phyloP scores from a whole-genome alignment of 2,797 vertebrate species.

The Mus minutoides region DNA sequence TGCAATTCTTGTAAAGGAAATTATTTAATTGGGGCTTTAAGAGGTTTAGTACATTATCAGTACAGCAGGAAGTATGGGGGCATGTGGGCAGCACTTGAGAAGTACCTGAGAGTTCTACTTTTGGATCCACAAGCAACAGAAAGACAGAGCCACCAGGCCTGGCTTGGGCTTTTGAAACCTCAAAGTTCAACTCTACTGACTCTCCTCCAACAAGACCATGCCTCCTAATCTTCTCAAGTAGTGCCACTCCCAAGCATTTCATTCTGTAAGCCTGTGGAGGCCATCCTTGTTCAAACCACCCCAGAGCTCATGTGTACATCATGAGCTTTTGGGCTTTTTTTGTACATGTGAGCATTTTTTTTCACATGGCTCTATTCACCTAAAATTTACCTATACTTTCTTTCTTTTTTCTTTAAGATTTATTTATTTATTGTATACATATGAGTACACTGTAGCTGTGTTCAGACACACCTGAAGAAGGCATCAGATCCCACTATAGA shows the following conservation, averaged over 20 bases:
- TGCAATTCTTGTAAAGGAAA: background rate
- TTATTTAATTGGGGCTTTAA: too few species aligned
- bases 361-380: background rate
- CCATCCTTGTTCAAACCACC: background rate
- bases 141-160: background rate
- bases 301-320: background rate
- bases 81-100: background rate
- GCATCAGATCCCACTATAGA: background rate
- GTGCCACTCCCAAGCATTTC: background rate
- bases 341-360: too few species aligned
- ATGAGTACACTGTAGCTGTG: background rate
- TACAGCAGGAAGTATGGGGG: background rate
- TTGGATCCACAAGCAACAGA: background rate
- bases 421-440: background rate
- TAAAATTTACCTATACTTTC: background rate
- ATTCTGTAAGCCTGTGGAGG: too few species aligned
- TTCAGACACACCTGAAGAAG: background rate
- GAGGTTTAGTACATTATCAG: background rate
- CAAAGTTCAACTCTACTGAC: background rate
- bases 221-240: background rate
- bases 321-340: background rate
- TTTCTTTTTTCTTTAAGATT: background rate
- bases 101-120: background rate
- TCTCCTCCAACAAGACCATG: background rate
- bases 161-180: background rate